Base-by-base conservation (phyloP, 2,797 vertebrate species). In the Harpagifer antarcticus region DNA sequence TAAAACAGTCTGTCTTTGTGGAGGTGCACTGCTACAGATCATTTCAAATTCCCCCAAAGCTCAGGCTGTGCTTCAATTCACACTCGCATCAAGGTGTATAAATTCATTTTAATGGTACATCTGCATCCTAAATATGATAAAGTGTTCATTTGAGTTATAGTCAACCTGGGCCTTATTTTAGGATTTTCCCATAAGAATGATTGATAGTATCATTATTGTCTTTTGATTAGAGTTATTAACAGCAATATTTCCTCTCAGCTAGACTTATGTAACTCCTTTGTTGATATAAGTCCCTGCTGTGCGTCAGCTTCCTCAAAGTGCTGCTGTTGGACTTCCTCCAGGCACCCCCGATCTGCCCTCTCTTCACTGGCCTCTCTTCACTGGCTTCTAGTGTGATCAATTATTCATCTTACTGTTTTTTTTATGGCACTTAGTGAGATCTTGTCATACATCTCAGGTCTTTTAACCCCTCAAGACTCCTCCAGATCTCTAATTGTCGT, bases 1-100 rank as follows among this genome's bases (percentile, higher is more conserved):
- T 68, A 76, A 85, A 89, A 87, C 74, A 76, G 78, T 20, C 53
- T 33, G 76, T 59, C 67, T 81, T 84, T 86, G 76, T 86, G 64
- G 64, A 81, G 71, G 76, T 83, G 75, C 59, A 49, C 56, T 45
- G 63, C 64, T 62, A 74, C 67, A 75, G 72, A 77, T 73, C 11
- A 73, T 74, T 49, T 75, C 12, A 53, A 65, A 66, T 75, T 76
- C 74, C 55, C 27, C 44, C 40, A 27, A 45, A 58, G 40, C 67
- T 72, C 15, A 9, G 31, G 42, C 54, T 50, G 12, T 12, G 68
- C 63, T 71, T 83, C 54, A 44, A 48, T 60, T 62, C 55, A 20
- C 52, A 31, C 45, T 76, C 0, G 3, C 44, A 71, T 66, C 9
- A 13, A 69, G 42, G 33, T 62, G 20, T 27, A 43, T 23, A 23